Conservation (phyloP, 1,140 invertebrate genomes). For the Brachionus rubens region DNA sequence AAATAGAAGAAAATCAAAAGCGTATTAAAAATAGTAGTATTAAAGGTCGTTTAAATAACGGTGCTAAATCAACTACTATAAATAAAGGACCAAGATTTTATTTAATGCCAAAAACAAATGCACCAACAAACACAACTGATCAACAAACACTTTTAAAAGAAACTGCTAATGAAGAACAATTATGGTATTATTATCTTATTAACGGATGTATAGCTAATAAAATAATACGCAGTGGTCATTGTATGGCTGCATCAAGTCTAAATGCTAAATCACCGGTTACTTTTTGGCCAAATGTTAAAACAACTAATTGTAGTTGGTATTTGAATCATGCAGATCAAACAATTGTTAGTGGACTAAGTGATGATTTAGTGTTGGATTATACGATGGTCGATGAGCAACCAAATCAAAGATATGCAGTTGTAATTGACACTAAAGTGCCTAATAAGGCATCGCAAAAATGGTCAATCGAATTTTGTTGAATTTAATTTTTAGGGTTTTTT, state of each 20-base stretch:
- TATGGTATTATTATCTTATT: constrained; percentile 43
- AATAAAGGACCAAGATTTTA: constrained; percentile 43
- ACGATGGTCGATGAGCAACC: neutral
- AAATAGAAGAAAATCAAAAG: constrained; percentile 41
- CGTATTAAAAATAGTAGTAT: neutral
- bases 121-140: neutral
- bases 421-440: neutral
- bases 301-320: constrained; percentile 46
- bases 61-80: neutral
- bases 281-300: constrained; percentile 46
- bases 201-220: constrained; percentile 45
- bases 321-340: constrained; percentile 15
- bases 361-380: constrained; percentile 35
- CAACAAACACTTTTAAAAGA: neutral
- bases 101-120: constrained; percentile 33
- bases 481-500: neutral
- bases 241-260: constrained; percentile 37
- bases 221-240: constrained; percentile 37
- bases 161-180: constrained; percentile 33
- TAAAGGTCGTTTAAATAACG: constrained; percentile 7
- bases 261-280: constrained; percentile 38
- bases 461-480: constrained; percentile 42
- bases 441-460: constrained; percentile 44
- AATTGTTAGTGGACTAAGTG: constrained; percentile 40
- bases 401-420: constrained; percentile 26